Conservation (phyloP, 2,797 vertebrate genomes). For the Dendrocincla tyrannina region DNA sequence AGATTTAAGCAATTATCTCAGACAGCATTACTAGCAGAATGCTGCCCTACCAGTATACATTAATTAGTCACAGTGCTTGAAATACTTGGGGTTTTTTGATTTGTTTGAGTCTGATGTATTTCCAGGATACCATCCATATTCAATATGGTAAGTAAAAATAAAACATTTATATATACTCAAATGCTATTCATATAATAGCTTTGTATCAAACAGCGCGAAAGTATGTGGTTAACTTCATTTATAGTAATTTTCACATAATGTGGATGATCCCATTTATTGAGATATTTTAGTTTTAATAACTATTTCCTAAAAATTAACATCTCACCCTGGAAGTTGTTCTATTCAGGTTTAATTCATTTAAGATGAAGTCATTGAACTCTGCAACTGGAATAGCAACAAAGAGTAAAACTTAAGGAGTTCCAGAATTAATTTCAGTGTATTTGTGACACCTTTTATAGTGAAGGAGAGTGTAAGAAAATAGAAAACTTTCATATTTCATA, state of each 20-base stretch:
- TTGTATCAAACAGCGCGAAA: neutral
- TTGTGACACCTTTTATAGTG: neutral
- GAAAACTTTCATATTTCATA: neutral
- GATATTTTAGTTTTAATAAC: neutral
- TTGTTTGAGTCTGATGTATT: neutral
- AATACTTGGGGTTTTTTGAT: fast-evolving
- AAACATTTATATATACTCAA: neutral
- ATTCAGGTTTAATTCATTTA: neutral
- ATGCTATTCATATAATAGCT: neutral
- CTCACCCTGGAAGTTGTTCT: neutral
- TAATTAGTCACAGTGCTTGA: neutral
- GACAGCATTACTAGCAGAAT: neutral
- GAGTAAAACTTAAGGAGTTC: neutral
- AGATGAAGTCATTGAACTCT: neutral
- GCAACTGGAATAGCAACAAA: neutral
- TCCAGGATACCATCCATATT: neutral
- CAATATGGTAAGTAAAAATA: neutral
- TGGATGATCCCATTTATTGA: neutral
- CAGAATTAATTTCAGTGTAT: neutral
- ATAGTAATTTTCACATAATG: neutral
- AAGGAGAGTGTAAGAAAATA: neutral
- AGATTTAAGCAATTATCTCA: neutral
- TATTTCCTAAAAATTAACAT: neutral
- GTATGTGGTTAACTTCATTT: neutral
- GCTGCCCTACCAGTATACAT: neutral